A percentile compares a stretch with the other conserved stretches of the same genome.
phyloP scores from a whole-genome alignment of 2,888 invertebrate species.

The Lydus trimaculatus region DNA sequence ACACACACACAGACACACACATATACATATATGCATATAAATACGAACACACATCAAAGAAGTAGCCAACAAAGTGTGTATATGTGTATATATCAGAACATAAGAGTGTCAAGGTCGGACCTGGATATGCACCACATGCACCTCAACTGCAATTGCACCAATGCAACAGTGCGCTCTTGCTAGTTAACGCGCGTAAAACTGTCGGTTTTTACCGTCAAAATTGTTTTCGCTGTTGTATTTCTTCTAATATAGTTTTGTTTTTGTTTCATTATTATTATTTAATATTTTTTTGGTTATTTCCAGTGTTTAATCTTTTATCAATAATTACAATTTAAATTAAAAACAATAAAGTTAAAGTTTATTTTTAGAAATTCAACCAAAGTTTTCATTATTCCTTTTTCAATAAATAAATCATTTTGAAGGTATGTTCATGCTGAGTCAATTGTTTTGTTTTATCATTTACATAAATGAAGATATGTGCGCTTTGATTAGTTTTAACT shows the following conservation, averaged over 20 bases:
- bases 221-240: slow-evolving; percentile 4
- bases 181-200: slow-evolving; percentile 44
- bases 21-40: slow-evolving; percentile 1
- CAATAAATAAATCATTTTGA: neutral
- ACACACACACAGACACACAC: slow-evolving; percentile 19
- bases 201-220: slow-evolving; percentile 9
- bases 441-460: neutral
- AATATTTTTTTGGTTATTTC: neutral
- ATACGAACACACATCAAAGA: slow-evolving; percentile 25
- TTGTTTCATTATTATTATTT: neutral
- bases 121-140: slow-evolving; percentile 58
- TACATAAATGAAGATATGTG: neutral
- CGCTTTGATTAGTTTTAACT: neutral
- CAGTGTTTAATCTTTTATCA: neutral
- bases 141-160: slow-evolving; percentile 58
- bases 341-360: slow-evolving; percentile 2
- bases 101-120: slow-evolving; percentile 60
- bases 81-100: slow-evolving; percentile 36
- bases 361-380: neutral
- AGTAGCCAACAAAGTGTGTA: slow-evolving; percentile 21
- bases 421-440: neutral
- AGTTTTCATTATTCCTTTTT: neutral
- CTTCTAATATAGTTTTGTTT: neutral
- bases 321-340: neutral
- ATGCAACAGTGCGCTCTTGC: slow-evolving; percentile 54